Evolutionary conservation across 2,888 invertebrate species (phyloP), one percentile per base, ranked within the genome.

Genomic region (Taenaris catops): DNA sequence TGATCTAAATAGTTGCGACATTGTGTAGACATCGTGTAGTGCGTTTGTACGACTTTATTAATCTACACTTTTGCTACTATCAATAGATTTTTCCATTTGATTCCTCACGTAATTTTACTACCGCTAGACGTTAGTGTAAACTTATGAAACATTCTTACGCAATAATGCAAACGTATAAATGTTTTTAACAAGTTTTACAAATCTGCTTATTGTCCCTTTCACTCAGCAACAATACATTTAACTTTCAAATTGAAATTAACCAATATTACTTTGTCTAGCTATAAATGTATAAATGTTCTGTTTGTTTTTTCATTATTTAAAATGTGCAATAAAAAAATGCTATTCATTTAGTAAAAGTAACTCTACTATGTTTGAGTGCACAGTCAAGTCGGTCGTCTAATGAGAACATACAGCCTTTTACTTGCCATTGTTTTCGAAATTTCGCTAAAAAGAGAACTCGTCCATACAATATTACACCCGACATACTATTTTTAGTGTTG

Each of bases 1-100:
- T 86, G 84, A 86, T 84, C 84, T 84, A 83, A 84, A 86, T 86
- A 80, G 79, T 76, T 79, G 72, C 72, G 79, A 83, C 79, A 83
- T 80, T 78, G 80, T 84, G 72, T 74, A 68, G 72, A 63, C 67
- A 63, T 61, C 63, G 56, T 62, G 57, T 59, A 69, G 63, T 66
- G 58, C 59, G 64, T 69, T 63, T 63, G 58, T 67, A 61, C 56
- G 55, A 56, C 63, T 65, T 62, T 63, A 49, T 36, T 48, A 43
- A 55, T 61, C 54, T 44, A 23, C 34, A 27, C 11, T 37, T 36
- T 26, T 38, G 38, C 26, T 34, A 23, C 11, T 11, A 4, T 19
- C 17, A 18, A 26, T 9, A 8, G 16, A 6, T n/a, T 6, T 26
- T 18, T 17, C 4, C 16, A 27, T 10, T 18, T 23, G 21, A 31